A percentile compares a stretch with the other conserved stretches of the same genome.
Conservation (phyloP, 2,888 invertebrate species). For the Boloria euphrosyne region DNA sequence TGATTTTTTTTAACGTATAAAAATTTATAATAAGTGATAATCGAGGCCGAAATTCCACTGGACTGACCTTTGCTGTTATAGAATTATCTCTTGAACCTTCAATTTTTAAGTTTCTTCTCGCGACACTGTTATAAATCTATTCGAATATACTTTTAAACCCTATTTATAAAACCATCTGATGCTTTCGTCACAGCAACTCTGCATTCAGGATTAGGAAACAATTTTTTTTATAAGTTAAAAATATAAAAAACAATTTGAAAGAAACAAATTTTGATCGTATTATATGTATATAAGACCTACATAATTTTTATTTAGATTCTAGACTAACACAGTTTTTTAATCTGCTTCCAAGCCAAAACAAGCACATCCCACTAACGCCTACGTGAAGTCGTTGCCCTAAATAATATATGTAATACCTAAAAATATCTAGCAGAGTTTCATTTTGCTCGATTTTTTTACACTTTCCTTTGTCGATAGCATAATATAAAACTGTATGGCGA, state of each 20-base stretch:
- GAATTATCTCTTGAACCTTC: too few species aligned
- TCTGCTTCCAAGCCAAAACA: slow-evolving; percentile 16
- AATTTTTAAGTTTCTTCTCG: slow-evolving; percentile 3
- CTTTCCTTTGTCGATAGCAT: background rate
- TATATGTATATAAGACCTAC: background rate
- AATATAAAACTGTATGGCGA: too few species aligned
- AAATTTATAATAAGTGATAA: slow-evolving; percentile 7
- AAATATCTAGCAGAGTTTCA: slow-evolving; percentile 51
- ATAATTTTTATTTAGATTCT: slow-evolving; percentile 12
- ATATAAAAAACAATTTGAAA: background rate
- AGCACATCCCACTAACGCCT: slow-evolving; percentile 47
- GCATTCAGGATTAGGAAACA: too few species aligned
- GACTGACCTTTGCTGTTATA: slow-evolving; percentile 5
- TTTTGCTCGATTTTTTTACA: slow-evolving; percentile 49
- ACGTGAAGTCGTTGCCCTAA: slow-evolving; percentile 58
- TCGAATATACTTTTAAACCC: too few species aligned
- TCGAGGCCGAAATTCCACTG: slow-evolving; percentile 31
- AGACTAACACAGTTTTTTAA: slow-evolving; percentile 3
- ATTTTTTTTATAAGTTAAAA: too few species aligned
- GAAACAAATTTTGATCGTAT: too few species aligned
- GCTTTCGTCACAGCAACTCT: too few species aligned
- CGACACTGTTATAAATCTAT: too few species aligned
- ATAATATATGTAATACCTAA: slow-evolving; percentile 55
- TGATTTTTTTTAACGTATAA: too few species aligned
- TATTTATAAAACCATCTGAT: too few species aligned